Evolutionary conservation across 2,888 invertebrate species (phyloP), one percentile per base, ranked within the genome.

Genomic region (Meganola albula): DNA sequence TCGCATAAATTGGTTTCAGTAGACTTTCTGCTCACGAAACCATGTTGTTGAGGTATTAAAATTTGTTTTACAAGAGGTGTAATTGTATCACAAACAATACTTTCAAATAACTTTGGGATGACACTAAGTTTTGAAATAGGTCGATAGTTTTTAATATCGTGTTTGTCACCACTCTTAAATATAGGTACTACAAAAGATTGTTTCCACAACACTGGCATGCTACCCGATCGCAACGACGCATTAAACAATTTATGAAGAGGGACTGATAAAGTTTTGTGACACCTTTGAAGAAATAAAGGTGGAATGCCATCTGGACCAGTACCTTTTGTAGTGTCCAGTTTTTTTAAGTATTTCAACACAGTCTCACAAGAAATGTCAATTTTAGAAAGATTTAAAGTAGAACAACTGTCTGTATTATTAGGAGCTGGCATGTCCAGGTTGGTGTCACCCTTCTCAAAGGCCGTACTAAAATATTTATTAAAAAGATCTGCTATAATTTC

Each of bases 31-130:
- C 23, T 13, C 13, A 13, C 13, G 13, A 25, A 25, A 4, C 25
- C 25, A 3, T 25, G 25, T 12, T 25, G 12, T 7, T 25, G 9
- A 12, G 25, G 13, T 12, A 25, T 13, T 3, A 25, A 13, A 9
- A 25, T 9, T 1, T 12, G 25, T n/a, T 13, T 13, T 9, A 25
- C 9, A 4, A 25, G 3, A 4, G 18, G 31, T 3, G 24, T 24
- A n/a, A 31, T 31, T 11, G 12, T 11, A n/a, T 31, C 31, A 31
- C 18, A 31, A 23, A 31, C 18, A n/a, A 31, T 31, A 11, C 12
- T 16, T 18, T 31, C 24, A 24, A 31, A 31, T 7, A 31, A 9
- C 8, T 27, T 27, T 4, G 27, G 27, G 16, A 27, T 27, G 4
- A 27, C 27, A 18, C 27, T 27, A 8, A 18, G 18, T 11, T 27